Percentiles rank a stretch among this genome's conserved stretches.
These are phyloP conservation scores for Gasterosteus aculeatus DNA, from an alignment of 2,113 vertebrate species.

Conservation along the genomic window DNA sequence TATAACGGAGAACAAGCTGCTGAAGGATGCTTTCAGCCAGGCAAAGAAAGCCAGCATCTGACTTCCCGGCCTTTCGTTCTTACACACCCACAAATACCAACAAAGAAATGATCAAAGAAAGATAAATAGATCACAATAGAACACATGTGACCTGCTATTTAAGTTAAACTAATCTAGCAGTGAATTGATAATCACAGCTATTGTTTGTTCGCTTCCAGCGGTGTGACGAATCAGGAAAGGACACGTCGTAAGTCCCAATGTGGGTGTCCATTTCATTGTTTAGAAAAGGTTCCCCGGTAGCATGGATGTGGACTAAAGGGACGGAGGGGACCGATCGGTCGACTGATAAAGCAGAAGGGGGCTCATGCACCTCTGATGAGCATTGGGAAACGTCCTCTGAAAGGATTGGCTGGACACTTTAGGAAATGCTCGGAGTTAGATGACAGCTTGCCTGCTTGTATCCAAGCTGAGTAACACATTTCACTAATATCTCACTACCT, in stretches of 20 bases:
- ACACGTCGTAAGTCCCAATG: too few relatives aligned
- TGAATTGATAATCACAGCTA: too few relatives aligned
- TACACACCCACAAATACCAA: neutral
- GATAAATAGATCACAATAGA: neutral
- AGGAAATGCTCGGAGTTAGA: neutral
- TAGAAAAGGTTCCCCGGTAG: neutral
- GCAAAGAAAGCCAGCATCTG: neutral
- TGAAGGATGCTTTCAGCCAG: conserved; percentile 16
- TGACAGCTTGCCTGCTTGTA: neutral
- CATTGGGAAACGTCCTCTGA: neutral
- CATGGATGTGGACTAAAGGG: neutral
- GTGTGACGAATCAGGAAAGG: too few relatives aligned
- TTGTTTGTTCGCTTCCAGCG: too few relatives aligned
- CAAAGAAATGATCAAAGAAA: neutral
- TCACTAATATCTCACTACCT: neutral
- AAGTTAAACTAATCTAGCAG: too few relatives aligned
- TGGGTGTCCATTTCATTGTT: neutral
- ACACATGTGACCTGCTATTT: too few relatives aligned
- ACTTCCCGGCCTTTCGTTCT: neutral
- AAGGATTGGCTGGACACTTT: neutral
- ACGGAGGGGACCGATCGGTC: neutral
- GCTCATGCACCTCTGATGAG: neutral
- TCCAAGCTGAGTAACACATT: neutral
- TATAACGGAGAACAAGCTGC: conserved; percentile 16
- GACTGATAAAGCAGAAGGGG: neutral